These are phyloP conservation scores for Dallia pectoralis DNA, from an alignment of 2,797 vertebrate genomes.

Conservation along the genomic window DNA sequence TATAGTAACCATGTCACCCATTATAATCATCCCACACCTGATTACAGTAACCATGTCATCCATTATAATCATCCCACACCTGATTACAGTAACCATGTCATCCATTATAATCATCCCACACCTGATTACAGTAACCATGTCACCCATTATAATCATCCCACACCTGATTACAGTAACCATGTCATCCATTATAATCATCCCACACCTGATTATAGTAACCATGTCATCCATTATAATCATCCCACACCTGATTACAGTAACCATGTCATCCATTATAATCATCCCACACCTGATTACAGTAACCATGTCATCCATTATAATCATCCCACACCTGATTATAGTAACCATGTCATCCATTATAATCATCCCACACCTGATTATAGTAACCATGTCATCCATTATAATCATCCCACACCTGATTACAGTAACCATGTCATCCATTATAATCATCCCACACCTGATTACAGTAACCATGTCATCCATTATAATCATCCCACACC, in stretches of 20 bases:
- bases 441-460: not conserved
- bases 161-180: not conserved
- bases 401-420: not conserved
- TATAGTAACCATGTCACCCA: not conserved
- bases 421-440: not conserved
- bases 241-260: not conserved
- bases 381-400: not conserved
- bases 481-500: not conserved
- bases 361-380: not conserved
- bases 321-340: conserved; percentile 2
- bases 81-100: not conserved
- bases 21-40: not conserved
- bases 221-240: not conserved
- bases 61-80: not conserved
- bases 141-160: not conserved
- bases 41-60: not conserved
- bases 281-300: not conserved
- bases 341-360: not conserved
- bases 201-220: not conserved
- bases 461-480: not conserved
- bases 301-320: not conserved
- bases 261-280: not conserved
- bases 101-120: not conserved
- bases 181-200: not conserved
- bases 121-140: not conserved